A percentile compares a stretch with the other conserved stretches of the same genome.
These are phyloP conservation scores for Drosophila subsilvestris DNA, from an alignment of 2,888 invertebrate genomes.

Conservation along the genomic window DNA sequence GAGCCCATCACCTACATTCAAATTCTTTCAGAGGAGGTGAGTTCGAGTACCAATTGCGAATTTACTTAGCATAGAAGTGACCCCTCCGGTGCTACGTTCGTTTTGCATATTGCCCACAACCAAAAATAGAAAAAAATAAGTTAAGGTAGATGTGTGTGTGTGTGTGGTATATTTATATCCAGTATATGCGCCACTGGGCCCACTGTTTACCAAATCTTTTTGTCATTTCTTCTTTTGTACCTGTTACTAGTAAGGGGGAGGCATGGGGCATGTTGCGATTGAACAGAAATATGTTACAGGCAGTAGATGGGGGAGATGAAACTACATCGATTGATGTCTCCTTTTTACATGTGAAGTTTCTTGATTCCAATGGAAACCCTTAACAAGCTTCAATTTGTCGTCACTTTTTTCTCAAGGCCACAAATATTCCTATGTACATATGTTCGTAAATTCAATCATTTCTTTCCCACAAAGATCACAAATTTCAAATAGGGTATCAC, in stretches of 20 bases:
- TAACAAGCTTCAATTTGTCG: too few relatives aligned
- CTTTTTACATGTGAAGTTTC: too few relatives aligned
- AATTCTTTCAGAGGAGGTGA: conserved; percentile 79
- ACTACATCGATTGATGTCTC: too few relatives aligned
- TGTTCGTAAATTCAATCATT: too few relatives aligned
- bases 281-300: not conserved
- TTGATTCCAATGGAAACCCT: too few relatives aligned
- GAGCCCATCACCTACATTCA: conserved; percentile 80
- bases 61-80: conserved; percentile 3
- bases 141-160: conserved; percentile 18
- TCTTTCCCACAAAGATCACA: not conserved
- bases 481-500: not conserved
- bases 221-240: not conserved
- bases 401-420: too few relatives aligned
- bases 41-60: conserved; percentile 35
- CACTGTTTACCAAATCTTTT: conserved; percentile 24
- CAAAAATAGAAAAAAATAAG: conserved; percentile 68
- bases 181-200: conserved; percentile 25
- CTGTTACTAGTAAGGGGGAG: not conserved
- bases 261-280: not conserved
- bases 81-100: conserved; percentile 30
- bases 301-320: not conserved
- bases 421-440: too few relatives aligned
- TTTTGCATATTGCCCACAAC: conserved; percentile 57
- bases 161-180: conserved; percentile 54